Percentiles rank a stretch among this genome's conserved stretches.
Evolutionary conservation across 1,140 invertebrate species (phyloP).

Genomic region (Ctenoplectra terminalis): DNA sequence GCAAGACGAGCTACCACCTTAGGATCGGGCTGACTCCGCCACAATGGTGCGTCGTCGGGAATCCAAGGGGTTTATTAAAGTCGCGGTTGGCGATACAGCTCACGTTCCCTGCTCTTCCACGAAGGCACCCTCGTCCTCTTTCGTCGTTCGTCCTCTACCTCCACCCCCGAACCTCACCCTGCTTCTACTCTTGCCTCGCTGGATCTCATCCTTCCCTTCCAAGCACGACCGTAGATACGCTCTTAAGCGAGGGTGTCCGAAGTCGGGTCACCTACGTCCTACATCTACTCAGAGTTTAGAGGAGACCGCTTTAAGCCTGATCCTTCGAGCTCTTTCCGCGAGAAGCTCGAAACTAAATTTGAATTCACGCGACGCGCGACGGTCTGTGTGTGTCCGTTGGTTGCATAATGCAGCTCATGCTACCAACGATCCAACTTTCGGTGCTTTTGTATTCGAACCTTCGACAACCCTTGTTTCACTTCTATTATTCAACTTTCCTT

Average conservation of each 20-base stretch:
- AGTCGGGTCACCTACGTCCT: conserved; percentile 58
- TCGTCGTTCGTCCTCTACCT: neutral
- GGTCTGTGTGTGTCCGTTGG: too few relatives aligned
- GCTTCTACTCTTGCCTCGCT: neutral
- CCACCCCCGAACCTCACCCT: neutral
- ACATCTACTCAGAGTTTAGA: conserved; percentile 53
- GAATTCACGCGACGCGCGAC: conserved; percentile 30
- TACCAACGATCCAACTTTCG: conserved; percentile 31
- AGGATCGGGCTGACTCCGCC: conserved; percentile 70
- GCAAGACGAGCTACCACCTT: conserved; percentile 59
- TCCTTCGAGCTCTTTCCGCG: conserved; percentile 32
- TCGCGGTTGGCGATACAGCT: conserved; percentile 81
- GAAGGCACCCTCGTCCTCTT: conserved; percentile 52
- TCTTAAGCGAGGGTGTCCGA: conserved; percentile 55
- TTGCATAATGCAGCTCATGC: conserved; percentile 9
- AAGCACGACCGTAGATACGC: conserved; percentile 49
- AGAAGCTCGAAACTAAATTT: conserved; percentile 37
- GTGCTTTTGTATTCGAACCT: neutral
- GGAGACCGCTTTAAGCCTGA: conserved; percentile 46
- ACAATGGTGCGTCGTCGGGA: conserved; percentile 78
- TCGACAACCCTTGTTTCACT: too few relatives aligned
- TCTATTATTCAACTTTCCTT: too few relatives aligned
- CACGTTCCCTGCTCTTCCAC: conserved; percentile 78
- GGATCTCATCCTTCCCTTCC: conserved; percentile 30
- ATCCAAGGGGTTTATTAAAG: conserved; percentile 81